A percentile compares a stretch with the other conserved stretches of the same genome.
phyloP scores from a whole-genome alignment of 2,888 invertebrate genomes.

The Cistogaster globosa region DNA sequence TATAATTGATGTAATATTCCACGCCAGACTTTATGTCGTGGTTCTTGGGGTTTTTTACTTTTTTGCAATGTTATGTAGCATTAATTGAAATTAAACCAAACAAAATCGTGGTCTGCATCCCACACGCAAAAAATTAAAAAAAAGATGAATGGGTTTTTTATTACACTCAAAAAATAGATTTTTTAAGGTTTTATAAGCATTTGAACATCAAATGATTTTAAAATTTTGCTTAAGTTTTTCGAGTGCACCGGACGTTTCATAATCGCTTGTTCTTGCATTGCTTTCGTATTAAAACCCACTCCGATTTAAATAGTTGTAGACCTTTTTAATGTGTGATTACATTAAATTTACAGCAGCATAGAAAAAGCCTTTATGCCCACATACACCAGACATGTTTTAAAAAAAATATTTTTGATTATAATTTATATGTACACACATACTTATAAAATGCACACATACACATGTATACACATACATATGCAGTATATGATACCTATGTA shows the following conservation, averaged over 20 bases:
- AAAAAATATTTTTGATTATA: neutral
- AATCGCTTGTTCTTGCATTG: slow-evolving; percentile 30
- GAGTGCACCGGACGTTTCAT: slow-evolving; percentile 56
- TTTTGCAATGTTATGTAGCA: slow-evolving; percentile 29
- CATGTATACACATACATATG: neutral
- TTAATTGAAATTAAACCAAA: neutral
- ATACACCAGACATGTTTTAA: neutral
- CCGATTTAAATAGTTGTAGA: neutral
- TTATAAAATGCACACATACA: neutral
- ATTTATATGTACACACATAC: neutral
- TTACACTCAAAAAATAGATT: slow-evolving; percentile 26
- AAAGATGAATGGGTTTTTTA: slow-evolving; percentile 21
- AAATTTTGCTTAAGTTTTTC: slow-evolving; percentile 11
- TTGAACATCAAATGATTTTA: neutral
- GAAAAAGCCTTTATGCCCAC: slow-evolving; percentile 21
- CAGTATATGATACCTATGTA: neutral
- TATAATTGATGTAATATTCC: slow-evolving; percentile 42
- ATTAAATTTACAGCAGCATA: neutral
- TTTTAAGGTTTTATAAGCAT: neutral
- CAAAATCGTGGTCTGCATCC: slow-evolving; percentile 63
- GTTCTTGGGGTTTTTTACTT: slow-evolving; percentile 25
- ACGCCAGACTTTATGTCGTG: slow-evolving; percentile 66
- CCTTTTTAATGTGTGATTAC: neutral
- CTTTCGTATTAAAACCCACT: slow-evolving; percentile 41
- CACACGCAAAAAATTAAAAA: slow-evolving; percentile 47